Conservation (phyloP, 35 echinoderm and acorn worm species). For the Chiridota heheva region DNA sequence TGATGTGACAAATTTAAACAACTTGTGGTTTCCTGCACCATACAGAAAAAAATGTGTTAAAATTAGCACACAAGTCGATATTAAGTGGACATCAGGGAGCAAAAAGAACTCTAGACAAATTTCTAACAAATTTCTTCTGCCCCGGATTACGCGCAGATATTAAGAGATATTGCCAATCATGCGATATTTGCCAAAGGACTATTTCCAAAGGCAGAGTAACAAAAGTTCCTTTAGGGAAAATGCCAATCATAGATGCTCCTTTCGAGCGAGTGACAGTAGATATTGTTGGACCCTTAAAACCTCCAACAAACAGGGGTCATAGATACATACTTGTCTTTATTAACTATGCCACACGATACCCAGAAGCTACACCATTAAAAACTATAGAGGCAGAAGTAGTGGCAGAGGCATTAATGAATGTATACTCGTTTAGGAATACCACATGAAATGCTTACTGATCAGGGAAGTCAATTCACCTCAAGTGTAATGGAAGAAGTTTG, state of each 20-base stretch:
- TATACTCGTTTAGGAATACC: constrained; percentile 16
- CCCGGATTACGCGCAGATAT: constrained; percentile 57
- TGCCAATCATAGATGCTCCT: too few relatives aligned
- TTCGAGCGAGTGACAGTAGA: constrained; percentile 44
- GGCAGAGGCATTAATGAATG: constrained; percentile 13
- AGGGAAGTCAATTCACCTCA: constrained; percentile 19
- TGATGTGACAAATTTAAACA: constrained; percentile 15
- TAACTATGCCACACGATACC: constrained; percentile 54
- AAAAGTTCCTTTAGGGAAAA: too few relatives aligned
- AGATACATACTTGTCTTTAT: constrained; percentile 13
- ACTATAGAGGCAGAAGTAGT: constrained; percentile 11
- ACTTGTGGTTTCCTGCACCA: constrained; percentile 28
- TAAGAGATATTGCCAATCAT: constrained; percentile 6
- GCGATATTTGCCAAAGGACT: not conserved
- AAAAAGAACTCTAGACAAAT: constrained; percentile 39
- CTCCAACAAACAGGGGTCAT: constrained; percentile 26
- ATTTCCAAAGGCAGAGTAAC: constrained; percentile 1
- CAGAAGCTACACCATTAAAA: constrained; percentile 32
- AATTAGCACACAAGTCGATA: constrained; percentile 44
- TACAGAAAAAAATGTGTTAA: constrained; percentile 34
- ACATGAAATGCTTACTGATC: constrained; percentile 17
- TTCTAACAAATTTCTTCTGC: constrained; percentile 53
- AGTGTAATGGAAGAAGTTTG: constrained; percentile 25
- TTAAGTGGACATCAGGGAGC: constrained; percentile 50
- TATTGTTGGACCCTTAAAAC: constrained; percentile 33